Conservation (phyloP, 2,113 vertebrate species). For the Geothlypis trichas region DNA sequence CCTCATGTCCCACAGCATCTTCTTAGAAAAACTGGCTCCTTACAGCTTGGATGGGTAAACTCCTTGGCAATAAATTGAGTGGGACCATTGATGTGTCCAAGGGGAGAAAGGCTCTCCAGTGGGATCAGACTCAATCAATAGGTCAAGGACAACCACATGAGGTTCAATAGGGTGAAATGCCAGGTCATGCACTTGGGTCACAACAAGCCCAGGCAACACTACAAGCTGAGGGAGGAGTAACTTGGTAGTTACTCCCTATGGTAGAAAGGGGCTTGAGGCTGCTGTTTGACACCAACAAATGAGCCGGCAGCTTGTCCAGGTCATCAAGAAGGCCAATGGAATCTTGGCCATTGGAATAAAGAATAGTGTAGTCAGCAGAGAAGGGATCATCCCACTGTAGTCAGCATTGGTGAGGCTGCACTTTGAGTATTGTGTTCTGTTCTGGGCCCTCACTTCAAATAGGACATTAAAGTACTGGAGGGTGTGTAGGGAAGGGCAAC, state of each 20-base stretch:
- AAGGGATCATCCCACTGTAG: background rate
- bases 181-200: too few species aligned
- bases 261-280: background rate
- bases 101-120: background rate
- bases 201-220: background rate
- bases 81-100: background rate
- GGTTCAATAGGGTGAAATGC: background rate
- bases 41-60: background rate
- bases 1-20: too few species aligned
- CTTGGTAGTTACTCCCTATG: background rate
- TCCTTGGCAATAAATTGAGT: background rate
- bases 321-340: background rate
- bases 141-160: background rate
- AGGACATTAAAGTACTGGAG: background rate
- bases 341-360: too few species aligned
- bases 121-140: background rate
- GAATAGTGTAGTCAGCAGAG: background rate
- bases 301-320: background rate
- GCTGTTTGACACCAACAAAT: background rate
- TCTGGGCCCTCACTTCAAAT: background rate
- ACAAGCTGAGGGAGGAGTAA: background rate
- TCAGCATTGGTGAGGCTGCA: background rate
- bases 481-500: background rate
- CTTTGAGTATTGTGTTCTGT: rapidly evolving
- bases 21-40: background rate